Evolutionary conservation across 2,888 invertebrate genomes (phyloP).

Genomic region (Crocallis elinguaria): DNA sequence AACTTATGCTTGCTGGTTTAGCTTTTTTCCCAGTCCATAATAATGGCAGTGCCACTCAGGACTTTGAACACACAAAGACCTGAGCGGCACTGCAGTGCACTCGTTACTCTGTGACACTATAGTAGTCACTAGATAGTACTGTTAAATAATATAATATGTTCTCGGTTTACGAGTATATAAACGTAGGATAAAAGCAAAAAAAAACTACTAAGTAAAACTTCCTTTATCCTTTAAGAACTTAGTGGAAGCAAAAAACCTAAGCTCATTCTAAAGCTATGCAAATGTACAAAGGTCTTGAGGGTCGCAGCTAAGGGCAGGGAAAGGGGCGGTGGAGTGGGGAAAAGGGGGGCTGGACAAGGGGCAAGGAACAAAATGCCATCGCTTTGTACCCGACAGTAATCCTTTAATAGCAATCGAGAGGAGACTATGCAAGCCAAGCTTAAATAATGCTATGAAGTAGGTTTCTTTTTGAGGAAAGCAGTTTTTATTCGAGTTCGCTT

Average conservation of each 20-base stretch:
- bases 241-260: conserved; percentile 73
- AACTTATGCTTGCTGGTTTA: too few relatives aligned
- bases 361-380: conserved; percentile 78
- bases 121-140: too few relatives aligned
- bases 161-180: too few relatives aligned
- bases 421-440: conserved; percentile 44
- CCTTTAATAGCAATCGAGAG: conserved; percentile 80
- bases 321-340: conserved; percentile 35
- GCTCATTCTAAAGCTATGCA: conserved; percentile 77
- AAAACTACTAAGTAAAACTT: conserved; percentile 47
- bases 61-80: too few relatives aligned
- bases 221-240: conserved; percentile 76
- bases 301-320: conserved; percentile 51
- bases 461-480: conserved; percentile 26
- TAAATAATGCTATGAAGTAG: conserved; percentile 36
- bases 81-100: too few relatives aligned
- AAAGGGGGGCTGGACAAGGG: conserved; percentile 68
- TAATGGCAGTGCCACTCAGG: too few relatives aligned
- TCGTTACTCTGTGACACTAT: too few relatives aligned
- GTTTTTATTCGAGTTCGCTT: conserved; percentile 21
- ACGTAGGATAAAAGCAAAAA: conserved; percentile 38
- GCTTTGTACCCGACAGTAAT: conserved; percentile 77
- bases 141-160: too few relatives aligned
- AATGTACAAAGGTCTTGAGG: conserved; percentile 81
- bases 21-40: too few relatives aligned